Evolutionary conservation across 2,888 invertebrate species (phyloP).

Genomic region (Conops quadrifasciatus): DNA sequence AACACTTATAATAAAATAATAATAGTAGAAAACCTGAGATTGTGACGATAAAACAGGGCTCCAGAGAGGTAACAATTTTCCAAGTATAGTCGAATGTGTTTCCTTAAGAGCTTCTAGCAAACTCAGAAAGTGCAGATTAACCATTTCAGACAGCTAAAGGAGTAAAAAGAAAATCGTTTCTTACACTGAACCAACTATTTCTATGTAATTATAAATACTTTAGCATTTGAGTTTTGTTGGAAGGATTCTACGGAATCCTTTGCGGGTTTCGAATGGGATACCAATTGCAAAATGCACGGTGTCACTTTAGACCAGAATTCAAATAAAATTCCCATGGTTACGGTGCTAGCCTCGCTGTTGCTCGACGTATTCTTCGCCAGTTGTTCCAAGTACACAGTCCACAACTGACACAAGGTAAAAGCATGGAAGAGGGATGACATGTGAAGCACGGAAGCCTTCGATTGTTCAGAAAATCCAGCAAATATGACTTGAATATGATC

Average conservation of each 20-base stretch:
- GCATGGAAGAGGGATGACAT: constrained; percentile 98
- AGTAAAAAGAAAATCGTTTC: not conserved
- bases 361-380: constrained; percentile 73
- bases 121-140: constrained; percentile 95
- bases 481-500: constrained; percentile 96
- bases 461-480: constrained; percentile 96
- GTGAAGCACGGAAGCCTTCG: constrained; percentile 89
- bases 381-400: constrained; percentile 98
- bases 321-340: constrained; percentile 78
- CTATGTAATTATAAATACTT: constrained; percentile 38
- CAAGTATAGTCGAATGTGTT: constrained; percentile 91
- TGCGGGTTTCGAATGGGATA: constrained; percentile 90
- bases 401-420: constrained; percentile 96
- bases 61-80: constrained; percentile 94
- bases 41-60: constrained; percentile 95
- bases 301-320: constrained; percentile 99
- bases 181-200: not conserved
- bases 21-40: constrained; percentile 69
- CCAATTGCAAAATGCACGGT: constrained; percentile 91
- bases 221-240: constrained; percentile 50
- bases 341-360: constrained; percentile 76
- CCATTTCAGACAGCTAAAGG: constrained; percentile 91
- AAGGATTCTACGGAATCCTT: constrained; percentile 61
- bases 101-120: constrained; percentile 94
- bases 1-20: not conserved